Base-by-base conservation (phyloP, 2,888 invertebrate genomes). In the Thymelicus lineola region DNA sequence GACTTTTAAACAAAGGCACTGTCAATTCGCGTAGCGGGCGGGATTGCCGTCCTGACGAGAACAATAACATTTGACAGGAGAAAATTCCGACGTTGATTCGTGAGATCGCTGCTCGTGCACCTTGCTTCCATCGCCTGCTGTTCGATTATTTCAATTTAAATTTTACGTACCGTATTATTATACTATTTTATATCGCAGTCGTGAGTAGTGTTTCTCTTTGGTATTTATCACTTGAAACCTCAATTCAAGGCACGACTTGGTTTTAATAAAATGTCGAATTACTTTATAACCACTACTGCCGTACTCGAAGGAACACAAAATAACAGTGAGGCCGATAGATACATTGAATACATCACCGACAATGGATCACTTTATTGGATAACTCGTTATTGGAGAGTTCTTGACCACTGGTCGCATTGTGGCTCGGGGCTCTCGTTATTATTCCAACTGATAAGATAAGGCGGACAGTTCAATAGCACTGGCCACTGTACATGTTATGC, bases 371-470 rank as follows among this genome's bases (percentile, higher is more conserved):
- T 75, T 74, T 78, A 75, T 70, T 71, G 50, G 60, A 72, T 57
- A 71, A 73, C 69, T 65, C 59, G 35, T 67, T 66, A 67, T 66
- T 68, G 67, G 50, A 62, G 62, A 66, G 64, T 70, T 62, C 72
- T 48, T 70, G 72, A 50, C 48, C 74, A 78, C 73, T 77, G 75
- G 75, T 58, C 64, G 66, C 63, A 61, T 72, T 69, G 70, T 71
- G 68, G 72, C 73, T 71, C 71, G 61, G 73, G 67, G 67, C 81
- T 83, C 85, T 82, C 84, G 81, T 86, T 85, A 86, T 84, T 86
- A 86, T 85, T 82, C 71, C 72, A 79, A 77, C 75, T 80, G 91
- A 92, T 92, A 92, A 91, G 90, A 90, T 92, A 90, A 82, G 77
- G 81, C n/a, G 35, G 50, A 82, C 82, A 84, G 87, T 90, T 90